Evolutionary conservation across 2,797 vertebrate genomes (phyloP).

Genomic region (Smutsia temminckii): DNA sequence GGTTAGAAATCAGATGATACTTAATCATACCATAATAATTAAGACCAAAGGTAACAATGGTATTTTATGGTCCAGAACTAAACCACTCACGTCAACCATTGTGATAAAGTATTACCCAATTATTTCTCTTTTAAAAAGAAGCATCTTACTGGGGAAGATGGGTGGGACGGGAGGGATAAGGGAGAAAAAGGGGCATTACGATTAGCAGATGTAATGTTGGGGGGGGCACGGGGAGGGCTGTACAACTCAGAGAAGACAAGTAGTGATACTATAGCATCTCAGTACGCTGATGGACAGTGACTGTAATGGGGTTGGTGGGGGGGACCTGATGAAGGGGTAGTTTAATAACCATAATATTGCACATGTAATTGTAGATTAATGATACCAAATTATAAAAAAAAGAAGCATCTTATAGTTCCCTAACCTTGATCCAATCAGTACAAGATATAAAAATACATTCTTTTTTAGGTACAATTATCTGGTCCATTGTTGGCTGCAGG

Average conservation of each 20-base stretch:
- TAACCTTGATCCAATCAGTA: not conserved
- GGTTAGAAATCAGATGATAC: not conserved
- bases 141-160: not conserved
- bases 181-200: too few species aligned
- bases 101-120: not conserved
- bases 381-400: not conserved
- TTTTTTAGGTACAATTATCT: conserved; percentile 2
- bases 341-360: too few species aligned
- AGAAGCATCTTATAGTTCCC: not conserved
- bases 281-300: too few species aligned
- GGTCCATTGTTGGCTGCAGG: not conserved
- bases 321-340: too few species aligned
- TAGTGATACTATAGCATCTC: too few species aligned
- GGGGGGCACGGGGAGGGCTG: too few species aligned
- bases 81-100: not conserved
- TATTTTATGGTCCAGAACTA: conserved; percentile 28
- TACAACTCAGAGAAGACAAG: too few species aligned
- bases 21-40: not conserved
- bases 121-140: not conserved
- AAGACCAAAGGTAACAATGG: not conserved
- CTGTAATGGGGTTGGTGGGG: too few species aligned
- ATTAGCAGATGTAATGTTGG: too few species aligned
- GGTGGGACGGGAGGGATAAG: too few species aligned
- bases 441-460: not conserved
- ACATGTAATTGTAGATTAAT: too few species aligned